Conservation (phyloP, 2,797 vertebrate genomes). For the Gymnodraco acuticeps region DNA sequence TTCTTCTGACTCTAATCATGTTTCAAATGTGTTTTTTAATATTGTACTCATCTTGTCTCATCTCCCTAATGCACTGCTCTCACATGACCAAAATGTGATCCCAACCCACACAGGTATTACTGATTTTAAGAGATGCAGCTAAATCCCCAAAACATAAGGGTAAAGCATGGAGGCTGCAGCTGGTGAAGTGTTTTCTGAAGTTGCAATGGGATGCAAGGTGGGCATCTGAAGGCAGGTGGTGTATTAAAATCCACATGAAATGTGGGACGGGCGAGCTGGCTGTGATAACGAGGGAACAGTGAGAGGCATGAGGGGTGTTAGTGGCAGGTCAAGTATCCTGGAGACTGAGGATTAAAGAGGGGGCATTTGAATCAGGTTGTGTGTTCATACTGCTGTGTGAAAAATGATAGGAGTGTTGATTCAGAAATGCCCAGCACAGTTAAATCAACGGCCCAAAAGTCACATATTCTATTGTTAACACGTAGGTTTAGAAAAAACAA, state of each 20-base stretch:
- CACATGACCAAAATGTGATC: constrained; percentile 11
- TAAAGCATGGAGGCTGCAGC: constrained; percentile 16
- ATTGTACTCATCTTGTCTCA: background rate
- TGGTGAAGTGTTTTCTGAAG: constrained; percentile 33
- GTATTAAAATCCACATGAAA: constrained; percentile 57
- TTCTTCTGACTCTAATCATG: background rate
- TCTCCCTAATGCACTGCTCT: background rate
- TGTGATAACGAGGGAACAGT: constrained; percentile 73
- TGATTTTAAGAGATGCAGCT: background rate
- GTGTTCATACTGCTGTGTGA: constrained; percentile 6
- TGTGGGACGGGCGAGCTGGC: constrained; percentile 60
- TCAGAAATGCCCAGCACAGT: background rate
- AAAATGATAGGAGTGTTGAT: constrained; percentile 1
- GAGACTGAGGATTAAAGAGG: constrained; percentile 49
- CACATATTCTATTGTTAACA: background rate
- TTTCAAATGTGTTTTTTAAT: constrained; percentile 1
- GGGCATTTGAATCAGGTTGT: constrained; percentile 62
- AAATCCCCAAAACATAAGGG: constrained; percentile 27
- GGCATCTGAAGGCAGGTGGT: constrained; percentile 61
- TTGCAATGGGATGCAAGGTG: constrained; percentile 53
- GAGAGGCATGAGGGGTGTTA: constrained; percentile 61
- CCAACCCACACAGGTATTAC: background rate
- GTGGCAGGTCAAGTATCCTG: constrained; percentile 53
- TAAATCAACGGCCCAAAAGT: background rate
- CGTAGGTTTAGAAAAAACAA: background rate